Conservation (phyloP, 2,797 vertebrate species). For the Hemitrygon akajei region DNA sequence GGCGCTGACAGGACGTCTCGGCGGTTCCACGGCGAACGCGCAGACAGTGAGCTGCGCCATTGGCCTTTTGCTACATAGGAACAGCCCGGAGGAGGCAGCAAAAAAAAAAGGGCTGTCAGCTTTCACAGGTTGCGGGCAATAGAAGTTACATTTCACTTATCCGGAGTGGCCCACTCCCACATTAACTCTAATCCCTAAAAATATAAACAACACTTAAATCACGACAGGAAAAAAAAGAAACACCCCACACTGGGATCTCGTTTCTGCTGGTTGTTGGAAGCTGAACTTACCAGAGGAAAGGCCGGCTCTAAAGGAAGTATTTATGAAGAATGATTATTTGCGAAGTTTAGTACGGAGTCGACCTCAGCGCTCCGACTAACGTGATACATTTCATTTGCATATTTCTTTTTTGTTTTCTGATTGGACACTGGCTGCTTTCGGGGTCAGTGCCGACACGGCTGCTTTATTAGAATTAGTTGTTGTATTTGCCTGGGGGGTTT, state of each 20-base stretch:
- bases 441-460: slow-evolving; percentile 32
- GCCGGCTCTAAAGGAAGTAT: slow-evolving; percentile 41
- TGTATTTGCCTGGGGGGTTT: neutral
- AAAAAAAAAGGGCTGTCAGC: neutral
- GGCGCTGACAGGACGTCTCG: slow-evolving; percentile 32
- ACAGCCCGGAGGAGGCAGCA: slow-evolving; percentile 31
- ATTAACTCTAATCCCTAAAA: neutral
- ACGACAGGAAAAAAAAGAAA: neutral
- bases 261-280: neutral
- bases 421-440: slow-evolving; percentile 32
- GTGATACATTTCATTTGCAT: slow-evolving; percentile 37
- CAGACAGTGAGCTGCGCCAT: slow-evolving; percentile 40
- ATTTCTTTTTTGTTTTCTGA: slow-evolving; percentile 37
- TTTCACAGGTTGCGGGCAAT: neutral
- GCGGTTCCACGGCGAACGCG: slow-evolving; percentile 31
- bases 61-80: slow-evolving; percentile 27
- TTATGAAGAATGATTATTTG: slow-evolving; percentile 46
- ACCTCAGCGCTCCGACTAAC: slow-evolving; percentile 36
- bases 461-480: slow-evolving; percentile 31
- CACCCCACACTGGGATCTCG: neutral
- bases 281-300: slow-evolving; percentile 35
- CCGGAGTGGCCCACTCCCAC: slow-evolving; percentile 14
- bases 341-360: slow-evolving; percentile 60
- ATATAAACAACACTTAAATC: neutral
- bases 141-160: slow-evolving; percentile 25